Base-by-base conservation (phyloP, 2,888 invertebrate genomes). In the Nebria salina region DNA sequence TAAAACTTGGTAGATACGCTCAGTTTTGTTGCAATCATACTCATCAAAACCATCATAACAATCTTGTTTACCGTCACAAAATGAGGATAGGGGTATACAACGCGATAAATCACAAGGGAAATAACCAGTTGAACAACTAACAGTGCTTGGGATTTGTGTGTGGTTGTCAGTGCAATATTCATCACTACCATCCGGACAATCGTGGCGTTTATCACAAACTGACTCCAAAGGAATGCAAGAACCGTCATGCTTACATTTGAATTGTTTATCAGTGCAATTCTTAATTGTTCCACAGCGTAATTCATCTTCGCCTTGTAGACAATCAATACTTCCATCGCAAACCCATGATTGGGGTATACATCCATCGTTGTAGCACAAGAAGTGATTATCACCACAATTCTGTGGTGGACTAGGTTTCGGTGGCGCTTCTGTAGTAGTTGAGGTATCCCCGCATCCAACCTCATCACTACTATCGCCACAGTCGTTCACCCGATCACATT, bases 21-120 rank as follows among this genome's bases (percentile, higher is more conserved):
- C 86, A 34, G 84, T 84, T 54, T 88, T 90, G 42, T 91, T 90
- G 83, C 95, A 95, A 87, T 94, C 91, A 2, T 86, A 86, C 87
- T 97, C 96, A 86, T 97, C 96, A 72, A 91, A 92, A 9, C 92
- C 93, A 86, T 96, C 96, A 83, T 91, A 90, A 86, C 96, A 96
- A 85, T 96, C 93, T 65, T 90, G 89, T 9, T 90, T 90, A 0
- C 92, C 92, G 86, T 96, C 93, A 87, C 96, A 96, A 54, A 92
- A 89, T 75, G 91, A 89, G 0, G 90, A 89, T 20, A 92, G 86
- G 0, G 93, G 91, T 34, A 93, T 87, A 86, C 96, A 96, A 0
- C 87, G 87, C 9, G 88, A 89, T n/a, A 87, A 89, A 84, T 93
- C 93, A 84, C 93, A 93, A 0, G 89, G 88, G 86, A 93, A 93